Base-by-base conservation (phyloP, 2,888 invertebrate species). In the Diadegma fenestrale region DNA sequence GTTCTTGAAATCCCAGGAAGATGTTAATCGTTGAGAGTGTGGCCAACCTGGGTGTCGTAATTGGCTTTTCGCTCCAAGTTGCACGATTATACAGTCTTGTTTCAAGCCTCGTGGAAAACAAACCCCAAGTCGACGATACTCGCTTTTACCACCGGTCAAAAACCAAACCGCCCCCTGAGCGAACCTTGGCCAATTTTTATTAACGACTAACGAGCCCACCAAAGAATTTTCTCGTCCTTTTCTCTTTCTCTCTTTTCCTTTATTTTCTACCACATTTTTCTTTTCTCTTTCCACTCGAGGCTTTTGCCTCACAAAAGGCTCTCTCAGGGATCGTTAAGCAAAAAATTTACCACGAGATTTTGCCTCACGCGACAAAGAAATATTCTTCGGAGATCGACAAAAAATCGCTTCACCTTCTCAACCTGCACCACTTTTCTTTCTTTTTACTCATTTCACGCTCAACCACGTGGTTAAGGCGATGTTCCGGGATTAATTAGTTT, bases 401-500 rank as follows among this genome's bases (percentile, higher is more conserved):
- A 72, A 33, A 61, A 41, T 26, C 14, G 30, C 12, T 14, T 37
- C n/a, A 30, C 30, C 61, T 45, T 30, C 43, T 68, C 8, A 45
- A 64, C 22, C 17, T 4, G 43, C 37, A 58, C 68, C 33, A 58
- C n/a, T 45, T 54, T 45, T 58, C 43, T 51, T 71, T 61, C 22
- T 61, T 48, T 33, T 30, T 33, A 17, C 54, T 45, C 45, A 69
- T 80, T 69, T 58, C 61, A 51, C 43, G 82, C 85, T 87, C 87
- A 86, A 88, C 89, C 30, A 7, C 12, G 54, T 58, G 75, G 78
- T 85, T 81, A 64, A 79, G 26, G 61, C 84, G 82, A 88, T 89
- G 82, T 85, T 73, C 82, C 37, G 64, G 86, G 85, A 88, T 89
- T 89, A 88, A 88, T 89, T 87, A 87, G 78, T 80, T 81, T 84